Evolutionary conservation across 2,113 vertebrate species (phyloP).

Genomic region (Hyla sarda): DNA sequence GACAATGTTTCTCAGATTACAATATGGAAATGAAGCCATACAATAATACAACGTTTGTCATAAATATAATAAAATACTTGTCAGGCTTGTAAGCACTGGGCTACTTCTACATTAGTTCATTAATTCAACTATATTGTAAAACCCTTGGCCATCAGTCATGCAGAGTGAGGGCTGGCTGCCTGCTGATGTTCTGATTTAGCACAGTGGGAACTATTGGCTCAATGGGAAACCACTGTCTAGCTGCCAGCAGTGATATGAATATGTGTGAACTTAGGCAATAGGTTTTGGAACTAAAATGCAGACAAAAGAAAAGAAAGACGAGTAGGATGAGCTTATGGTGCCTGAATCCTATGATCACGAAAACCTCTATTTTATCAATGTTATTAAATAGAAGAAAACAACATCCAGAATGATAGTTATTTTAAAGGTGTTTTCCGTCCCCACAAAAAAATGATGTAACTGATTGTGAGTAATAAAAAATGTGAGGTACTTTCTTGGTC

Average conservation of each 20-base stretch:
- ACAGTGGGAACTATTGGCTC: conserved; percentile 53
- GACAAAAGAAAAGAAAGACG: conserved; percentile 20
- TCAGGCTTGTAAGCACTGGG: conserved; percentile 28
- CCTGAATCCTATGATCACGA: neutral
- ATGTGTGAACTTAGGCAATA: conserved; percentile 41
- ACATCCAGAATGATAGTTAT: neutral
- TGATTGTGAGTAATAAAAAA: no score
- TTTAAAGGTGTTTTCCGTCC: neutral
- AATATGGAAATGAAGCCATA: conserved; percentile 31
- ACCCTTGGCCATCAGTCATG: conserved; percentile 23
- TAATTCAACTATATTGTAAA: conserved; percentile 36
- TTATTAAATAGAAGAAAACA: neutral
- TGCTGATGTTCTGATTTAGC: conserved; percentile 59
- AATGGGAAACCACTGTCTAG: conserved; percentile 46
- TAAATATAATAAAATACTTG: conserved; percentile 42
- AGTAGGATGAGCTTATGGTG: neutral
- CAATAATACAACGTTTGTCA: neutral
- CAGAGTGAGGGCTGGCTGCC: conserved; percentile 41
- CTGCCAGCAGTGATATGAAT: conserved; percentile 33
- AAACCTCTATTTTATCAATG: conserved; percentile 8
- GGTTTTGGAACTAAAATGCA: conserved; percentile 22
- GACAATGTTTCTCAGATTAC: conserved; percentile 1
- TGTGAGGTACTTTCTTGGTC: no score
- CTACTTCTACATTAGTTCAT: conserved; percentile 44
- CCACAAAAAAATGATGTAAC: neutral